Conservation (phyloP, 2,888 invertebrate species). For the Neoitamus cyanurus region DNA sequence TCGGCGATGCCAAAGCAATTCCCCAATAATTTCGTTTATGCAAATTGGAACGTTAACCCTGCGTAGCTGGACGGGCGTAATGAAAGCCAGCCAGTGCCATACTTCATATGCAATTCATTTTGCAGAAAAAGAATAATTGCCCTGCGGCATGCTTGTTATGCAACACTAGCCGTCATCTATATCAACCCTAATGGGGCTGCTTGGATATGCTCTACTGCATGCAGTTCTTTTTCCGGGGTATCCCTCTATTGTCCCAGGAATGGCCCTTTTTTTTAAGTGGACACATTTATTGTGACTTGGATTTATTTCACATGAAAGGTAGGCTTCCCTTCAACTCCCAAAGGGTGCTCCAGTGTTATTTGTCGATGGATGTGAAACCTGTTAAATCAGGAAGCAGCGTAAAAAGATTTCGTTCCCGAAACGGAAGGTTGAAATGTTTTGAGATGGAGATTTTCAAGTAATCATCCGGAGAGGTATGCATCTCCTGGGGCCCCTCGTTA, state of each 20-base stretch:
- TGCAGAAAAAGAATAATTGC: constrained; percentile 2
- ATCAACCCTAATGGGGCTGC: background rate
- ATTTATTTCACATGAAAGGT: background rate
- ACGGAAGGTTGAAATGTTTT: background rate
- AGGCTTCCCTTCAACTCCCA: background rate
- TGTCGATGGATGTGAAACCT: background rate
- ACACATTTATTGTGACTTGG: constrained; percentile 1
- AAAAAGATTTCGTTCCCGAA: background rate
- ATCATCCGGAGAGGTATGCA: background rate
- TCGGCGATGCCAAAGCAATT: constrained; percentile 1
- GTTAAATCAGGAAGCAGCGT: background rate
- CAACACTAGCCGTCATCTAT: background rate
- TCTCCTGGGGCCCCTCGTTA: background rate
- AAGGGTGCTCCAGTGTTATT: background rate
- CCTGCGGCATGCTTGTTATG: constrained; percentile 32
- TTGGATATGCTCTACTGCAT: background rate
- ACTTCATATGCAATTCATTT: background rate
- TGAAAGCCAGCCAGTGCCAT: background rate
- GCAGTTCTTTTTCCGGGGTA: background rate
- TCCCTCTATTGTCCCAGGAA: background rate
- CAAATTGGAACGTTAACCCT: background rate
- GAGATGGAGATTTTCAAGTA: background rate
- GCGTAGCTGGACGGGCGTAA: background rate
- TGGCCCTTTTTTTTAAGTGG: constrained; percentile 11
- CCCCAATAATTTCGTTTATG: constrained; percentile 22